Conservation (phyloP, 2,888 invertebrate species). For the Norana najaformis region DNA sequence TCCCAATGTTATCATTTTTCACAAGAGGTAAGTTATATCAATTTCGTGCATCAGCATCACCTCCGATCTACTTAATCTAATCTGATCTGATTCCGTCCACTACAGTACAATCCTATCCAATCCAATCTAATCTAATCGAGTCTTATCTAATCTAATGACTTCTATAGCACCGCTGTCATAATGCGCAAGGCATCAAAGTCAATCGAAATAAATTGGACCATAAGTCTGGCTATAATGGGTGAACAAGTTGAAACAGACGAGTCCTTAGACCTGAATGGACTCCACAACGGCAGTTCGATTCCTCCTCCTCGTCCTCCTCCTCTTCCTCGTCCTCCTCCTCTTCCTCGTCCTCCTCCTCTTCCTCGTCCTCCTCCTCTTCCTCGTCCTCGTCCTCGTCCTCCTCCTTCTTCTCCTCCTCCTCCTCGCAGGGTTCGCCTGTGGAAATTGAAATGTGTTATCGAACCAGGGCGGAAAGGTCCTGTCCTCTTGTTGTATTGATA, state of each 20-base stretch:
- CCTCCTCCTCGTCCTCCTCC: neutral
- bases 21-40: neutral
- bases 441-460: neutral
- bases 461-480: neutral
- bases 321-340: neutral
- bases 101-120: neutral
- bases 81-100: neutral
- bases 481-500: neutral
- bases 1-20: neutral
- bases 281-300: no score
- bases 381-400: neutral
- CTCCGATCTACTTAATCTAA: neutral
- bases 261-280: no score
- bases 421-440: no score
- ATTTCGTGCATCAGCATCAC: neutral
- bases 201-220: no score
- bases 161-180: no score
- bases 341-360: neutral
- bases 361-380: conserved; percentile 25
- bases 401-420: conserved; percentile 34
- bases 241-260: no score
- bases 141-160: no score
- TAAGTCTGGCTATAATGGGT: no score
- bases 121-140: neutral
- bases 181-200: no score